phyloP scores from a whole-genome alignment of 37 sponge, comb jelly and placozoan genomes.

The Cladorhizidae sp. region DNA sequence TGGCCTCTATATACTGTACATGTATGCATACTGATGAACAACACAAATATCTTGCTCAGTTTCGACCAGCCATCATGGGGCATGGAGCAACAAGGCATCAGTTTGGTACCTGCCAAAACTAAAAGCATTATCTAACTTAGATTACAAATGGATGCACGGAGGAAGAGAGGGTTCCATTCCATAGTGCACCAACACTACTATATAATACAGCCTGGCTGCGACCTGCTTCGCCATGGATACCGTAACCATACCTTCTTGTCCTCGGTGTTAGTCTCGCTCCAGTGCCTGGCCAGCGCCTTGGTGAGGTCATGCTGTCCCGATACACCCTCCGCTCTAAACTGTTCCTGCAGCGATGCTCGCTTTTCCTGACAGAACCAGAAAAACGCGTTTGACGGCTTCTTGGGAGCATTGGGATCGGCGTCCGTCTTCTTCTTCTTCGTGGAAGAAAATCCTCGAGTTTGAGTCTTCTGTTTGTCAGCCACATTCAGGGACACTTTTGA shows the following conservation, averaged over 20 bases:
- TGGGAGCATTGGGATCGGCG: slow-evolving; percentile 66
- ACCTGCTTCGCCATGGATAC: too few relatives aligned
- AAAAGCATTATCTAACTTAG: too few relatives aligned
- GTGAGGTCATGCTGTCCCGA: slow-evolving; percentile 84
- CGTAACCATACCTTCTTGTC: slow-evolving; percentile 67
- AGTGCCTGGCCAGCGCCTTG: slow-evolving; percentile 66
- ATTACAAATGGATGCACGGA: too few relatives aligned
- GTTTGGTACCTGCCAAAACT: too few relatives aligned
- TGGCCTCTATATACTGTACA: too few relatives aligned
- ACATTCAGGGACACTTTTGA: not conserved
- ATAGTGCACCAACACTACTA: too few relatives aligned
- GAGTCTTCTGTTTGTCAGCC: slow-evolving; percentile 1
- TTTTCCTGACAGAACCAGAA: slow-evolving; percentile 85
- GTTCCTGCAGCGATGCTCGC: slow-evolving; percentile 49
- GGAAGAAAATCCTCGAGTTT: not conserved
- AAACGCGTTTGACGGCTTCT: slow-evolving; percentile 84
- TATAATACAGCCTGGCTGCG: too few relatives aligned
- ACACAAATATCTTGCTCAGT: too few relatives aligned
- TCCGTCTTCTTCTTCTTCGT: slow-evolving; percentile 27
- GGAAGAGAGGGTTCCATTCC: too few relatives aligned
- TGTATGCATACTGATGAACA: too few relatives aligned
- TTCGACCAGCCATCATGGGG: too few relatives aligned
- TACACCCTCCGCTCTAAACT: slow-evolving; percentile 39
- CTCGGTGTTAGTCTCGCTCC: slow-evolving; percentile 55
- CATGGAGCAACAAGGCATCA: too few relatives aligned